Evolutionary conservation across 2,888 invertebrate genomes (phyloP).

Genomic region (Didymodactylos carnosus): DNA sequence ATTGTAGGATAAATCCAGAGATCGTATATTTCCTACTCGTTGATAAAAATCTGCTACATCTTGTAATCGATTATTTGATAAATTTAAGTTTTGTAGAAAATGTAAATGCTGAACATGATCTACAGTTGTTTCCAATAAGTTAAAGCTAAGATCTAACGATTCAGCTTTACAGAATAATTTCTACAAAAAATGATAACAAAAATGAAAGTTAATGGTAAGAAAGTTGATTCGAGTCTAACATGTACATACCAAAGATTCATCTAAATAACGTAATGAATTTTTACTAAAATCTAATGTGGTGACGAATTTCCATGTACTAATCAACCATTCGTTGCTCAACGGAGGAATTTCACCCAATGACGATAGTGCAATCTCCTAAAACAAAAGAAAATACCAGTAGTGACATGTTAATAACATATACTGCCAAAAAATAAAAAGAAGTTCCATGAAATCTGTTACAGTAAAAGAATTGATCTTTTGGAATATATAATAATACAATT

Average conservation of each 20-base stretch:
- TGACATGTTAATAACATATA: too few relatives aligned
- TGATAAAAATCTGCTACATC: not conserved
- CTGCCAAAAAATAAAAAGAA: too few relatives aligned
- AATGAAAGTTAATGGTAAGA: not conserved
- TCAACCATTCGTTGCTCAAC: not conserved
- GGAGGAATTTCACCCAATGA: not conserved
- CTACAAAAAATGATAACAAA: not conserved
- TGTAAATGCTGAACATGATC: not conserved
- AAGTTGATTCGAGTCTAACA: rapidly evolving
- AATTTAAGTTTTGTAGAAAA: not conserved
- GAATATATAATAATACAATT: too few relatives aligned
- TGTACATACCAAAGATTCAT: not conserved
- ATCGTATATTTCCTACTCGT: not conserved
- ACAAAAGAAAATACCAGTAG: not conserved
- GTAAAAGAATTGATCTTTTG: too few relatives aligned
- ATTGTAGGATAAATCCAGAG: not conserved
- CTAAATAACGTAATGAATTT: not conserved
- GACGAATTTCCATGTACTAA: not conserved
- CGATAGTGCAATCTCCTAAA: not conserved
- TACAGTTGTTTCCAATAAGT: not conserved
- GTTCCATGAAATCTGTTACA: too few relatives aligned
- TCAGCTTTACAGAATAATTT: not conserved
- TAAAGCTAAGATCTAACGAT: not conserved
- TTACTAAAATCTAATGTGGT: not conserved
- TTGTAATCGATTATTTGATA: not conserved